These are phyloP conservation scores for Cydia pomonella DNA, from an alignment of 1,140 invertebrate genomes.

Conservation along the genomic window DNA sequence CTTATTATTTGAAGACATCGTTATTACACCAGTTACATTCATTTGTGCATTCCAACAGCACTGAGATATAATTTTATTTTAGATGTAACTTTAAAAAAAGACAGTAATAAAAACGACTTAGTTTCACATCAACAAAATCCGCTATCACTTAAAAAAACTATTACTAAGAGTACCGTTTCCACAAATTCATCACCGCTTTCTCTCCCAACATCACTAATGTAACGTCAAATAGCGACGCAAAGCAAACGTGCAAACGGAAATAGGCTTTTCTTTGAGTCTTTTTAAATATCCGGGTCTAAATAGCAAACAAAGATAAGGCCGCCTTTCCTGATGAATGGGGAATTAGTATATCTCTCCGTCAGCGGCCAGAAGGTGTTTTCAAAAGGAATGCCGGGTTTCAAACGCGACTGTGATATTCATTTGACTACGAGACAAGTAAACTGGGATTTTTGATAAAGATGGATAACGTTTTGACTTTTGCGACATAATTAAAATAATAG, in stretches of 20 bases:
- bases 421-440: background rate
- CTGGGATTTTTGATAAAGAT: background rate
- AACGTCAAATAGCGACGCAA: conserved; percentile 39
- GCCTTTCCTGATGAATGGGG: conserved; percentile 61
- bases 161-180: too few relatives aligned
- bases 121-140: too few relatives aligned
- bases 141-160: too few relatives aligned
- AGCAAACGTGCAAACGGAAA: conserved; percentile 73
- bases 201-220: background rate
- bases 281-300: conserved; percentile 71
- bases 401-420: background rate
- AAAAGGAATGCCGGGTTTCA: conserved; percentile 18
- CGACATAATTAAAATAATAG: too few relatives aligned
- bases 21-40: too few relatives aligned
- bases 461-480: too few relatives aligned
- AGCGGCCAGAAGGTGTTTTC: conserved; percentile 34
- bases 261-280: conserved; percentile 74
- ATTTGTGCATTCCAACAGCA: too few relatives aligned
- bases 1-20: too few relatives aligned
- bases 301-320: conserved; percentile 74
- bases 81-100: too few relatives aligned
- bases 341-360: conserved; percentile 57
- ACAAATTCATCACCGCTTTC: background rate
- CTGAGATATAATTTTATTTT: too few relatives aligned
- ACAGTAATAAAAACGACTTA: too few relatives aligned